A percentile compares a stretch with the other conserved stretches of the same genome.
Conservation (phyloP, 2,113 vertebrate genomes). For the Cyprinodon brontotheroides region DNA sequence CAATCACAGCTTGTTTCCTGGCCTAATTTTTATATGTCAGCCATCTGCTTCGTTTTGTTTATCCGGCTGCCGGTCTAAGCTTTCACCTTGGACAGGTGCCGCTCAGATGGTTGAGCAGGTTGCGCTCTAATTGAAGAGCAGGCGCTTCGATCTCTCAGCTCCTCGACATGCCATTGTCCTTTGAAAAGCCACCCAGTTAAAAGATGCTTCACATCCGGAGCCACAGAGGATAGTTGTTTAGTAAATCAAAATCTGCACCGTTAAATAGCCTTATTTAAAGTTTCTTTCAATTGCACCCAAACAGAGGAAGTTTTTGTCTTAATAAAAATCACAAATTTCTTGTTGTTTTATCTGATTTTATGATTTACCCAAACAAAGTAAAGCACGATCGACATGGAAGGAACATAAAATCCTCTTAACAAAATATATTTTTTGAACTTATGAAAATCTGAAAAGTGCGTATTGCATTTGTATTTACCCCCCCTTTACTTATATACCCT, state of each 20-base stretch:
- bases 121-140: constrained; percentile 11
- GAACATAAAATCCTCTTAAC: no score
- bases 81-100: constrained; percentile 5
- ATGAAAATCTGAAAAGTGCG: background rate
- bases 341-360: background rate
- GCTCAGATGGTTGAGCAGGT: constrained; percentile 21
- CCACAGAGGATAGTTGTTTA: no score
- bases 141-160: background rate
- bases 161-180: constrained; percentile 12
- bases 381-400: no score
- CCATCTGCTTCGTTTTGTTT: constrained; percentile 18
- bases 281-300: background rate
- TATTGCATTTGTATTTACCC: background rate
- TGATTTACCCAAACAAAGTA: no score
- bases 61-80: constrained; percentile 1
- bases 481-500: no score
- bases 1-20: constrained; percentile 2
- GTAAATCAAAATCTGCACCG: no score
- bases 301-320: background rate
- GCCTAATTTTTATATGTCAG: background rate
- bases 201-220: constrained; percentile 1
- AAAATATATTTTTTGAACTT: no score
- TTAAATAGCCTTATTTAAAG: constrained; percentile 32
- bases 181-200: background rate
- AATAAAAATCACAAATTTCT: background rate